Evolutionary conservation across 2,113 vertebrate species (phyloP), one percentile per base, ranked within the genome.

Genomic region (Syngnathoides biaculeatus): DNA sequence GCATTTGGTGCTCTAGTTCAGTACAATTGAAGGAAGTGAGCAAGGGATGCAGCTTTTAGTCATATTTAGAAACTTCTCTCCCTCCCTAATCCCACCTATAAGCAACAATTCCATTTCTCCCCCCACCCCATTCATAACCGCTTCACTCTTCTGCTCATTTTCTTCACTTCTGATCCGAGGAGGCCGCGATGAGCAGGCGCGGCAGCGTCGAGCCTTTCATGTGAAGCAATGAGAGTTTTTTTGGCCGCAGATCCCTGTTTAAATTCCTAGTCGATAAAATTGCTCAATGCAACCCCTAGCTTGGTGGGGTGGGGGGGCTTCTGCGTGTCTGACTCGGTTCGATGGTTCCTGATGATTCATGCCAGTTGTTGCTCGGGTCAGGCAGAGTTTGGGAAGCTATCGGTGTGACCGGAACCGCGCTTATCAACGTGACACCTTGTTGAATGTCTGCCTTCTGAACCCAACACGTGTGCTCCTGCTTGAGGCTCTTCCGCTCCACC

Each of bases 341-440:
- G 65, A 69, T 39, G 64, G 26, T 65, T 62, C 3, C 57, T 47
- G 13, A 24, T n/a, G 76, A 55, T 78, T 75, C 48, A 67, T 76
- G 47, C 78, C 62, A 60, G 69, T 67, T 72, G 73, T 67, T 20
- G 68, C 64, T 82, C 35, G 13, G 79, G 77, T 73, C 77, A 66
- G 66, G 61, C 58, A 68, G 74, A 20, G 71, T 57, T 20, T 10
- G 50, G 45, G 58, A n/a, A 13, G 30, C 22, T 35, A 35, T 35
- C 30, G 2, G 30, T 35, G 40, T 42, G 40, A 13, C 40, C 40
- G 40, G 40, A 42, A 69, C 71, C 0, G 53, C 70, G 52, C 26
- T 57, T 27, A 77, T 86, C 78, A 47, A 58, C 68, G 67, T 59
- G 53, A 62, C 84, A 86, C 87, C 82, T 88, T 82, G 19, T 87